A percentile compares a stretch with the other conserved stretches of the same genome.
Conservation (phyloP, 2,113 vertebrate genomes). For the Acinonyx jubatus region DNA sequence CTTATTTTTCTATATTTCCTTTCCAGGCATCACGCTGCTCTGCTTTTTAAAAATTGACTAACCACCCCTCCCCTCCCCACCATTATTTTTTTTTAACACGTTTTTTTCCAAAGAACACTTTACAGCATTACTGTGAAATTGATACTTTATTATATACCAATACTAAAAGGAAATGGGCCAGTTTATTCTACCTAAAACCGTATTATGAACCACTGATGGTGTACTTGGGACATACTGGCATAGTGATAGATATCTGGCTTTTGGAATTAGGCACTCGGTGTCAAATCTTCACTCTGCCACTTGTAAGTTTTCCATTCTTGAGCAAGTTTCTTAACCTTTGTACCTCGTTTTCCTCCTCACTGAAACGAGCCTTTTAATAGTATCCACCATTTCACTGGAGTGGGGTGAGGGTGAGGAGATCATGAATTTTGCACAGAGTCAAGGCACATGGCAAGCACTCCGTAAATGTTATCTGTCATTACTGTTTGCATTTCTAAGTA, state of each 20-base stretch:
- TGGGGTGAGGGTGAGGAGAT: neutral
- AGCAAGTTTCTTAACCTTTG: neutral
- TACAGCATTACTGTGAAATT: neutral
- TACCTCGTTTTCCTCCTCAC: neutral
- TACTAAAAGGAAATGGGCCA: neutral
- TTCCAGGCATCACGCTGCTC: neutral
- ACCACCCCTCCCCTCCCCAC: no score
- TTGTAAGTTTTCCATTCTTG: neutral
- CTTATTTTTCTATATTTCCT: neutral
- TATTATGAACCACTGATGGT: neutral
- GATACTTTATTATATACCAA: neutral
- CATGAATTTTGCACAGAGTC: neutral
- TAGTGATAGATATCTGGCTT: neutral
- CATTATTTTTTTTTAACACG: neutral
- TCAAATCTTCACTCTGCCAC: neutral
- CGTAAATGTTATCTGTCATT: neutral
- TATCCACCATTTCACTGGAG: neutral
- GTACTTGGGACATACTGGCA: neutral
- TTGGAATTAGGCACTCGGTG: neutral
- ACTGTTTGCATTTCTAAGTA: neutral
- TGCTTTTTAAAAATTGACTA: neutral
- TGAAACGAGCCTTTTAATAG: neutral
- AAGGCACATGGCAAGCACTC: neutral
- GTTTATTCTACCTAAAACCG: neutral
- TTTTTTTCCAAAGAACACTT: neutral